Evolutionary conservation across 2,888 invertebrate species (phyloP).

Genomic region (Heliconius erato): DNA sequence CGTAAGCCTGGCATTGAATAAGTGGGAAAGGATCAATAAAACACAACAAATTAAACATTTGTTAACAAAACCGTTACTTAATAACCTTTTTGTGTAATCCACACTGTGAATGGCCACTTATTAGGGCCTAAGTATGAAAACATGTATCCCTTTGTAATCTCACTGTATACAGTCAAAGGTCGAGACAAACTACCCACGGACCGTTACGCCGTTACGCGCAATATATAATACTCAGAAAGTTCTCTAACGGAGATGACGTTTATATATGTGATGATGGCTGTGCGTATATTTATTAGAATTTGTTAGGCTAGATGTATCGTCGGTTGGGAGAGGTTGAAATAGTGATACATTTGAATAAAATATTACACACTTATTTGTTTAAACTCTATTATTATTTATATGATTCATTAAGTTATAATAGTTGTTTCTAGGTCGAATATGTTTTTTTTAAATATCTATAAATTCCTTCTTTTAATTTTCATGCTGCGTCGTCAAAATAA

Average conservation of each 20-base stretch:
- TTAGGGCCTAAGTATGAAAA: slow-evolving; percentile 2
- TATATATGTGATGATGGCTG: slow-evolving; percentile 15
- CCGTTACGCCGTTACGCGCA: slow-evolving; percentile 47
- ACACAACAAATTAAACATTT: background rate
- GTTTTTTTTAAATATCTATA: too few species aligned
- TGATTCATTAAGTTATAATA: background rate
- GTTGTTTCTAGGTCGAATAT: background rate
- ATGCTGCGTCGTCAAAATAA: background rate
- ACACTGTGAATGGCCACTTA: background rate
- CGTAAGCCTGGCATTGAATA: background rate
- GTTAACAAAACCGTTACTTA: background rate
- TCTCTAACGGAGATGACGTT: slow-evolving; percentile 44
- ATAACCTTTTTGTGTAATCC: background rate
- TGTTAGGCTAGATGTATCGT: background rate
- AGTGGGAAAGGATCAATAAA: background rate
- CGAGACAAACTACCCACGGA: slow-evolving; percentile 49
- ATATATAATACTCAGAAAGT: slow-evolving; percentile 29
- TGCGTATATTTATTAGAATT: slow-evolving; percentile 12
- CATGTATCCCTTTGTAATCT: slow-evolving; percentile 20
- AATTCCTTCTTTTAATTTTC: too few species aligned
- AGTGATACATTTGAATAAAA: slow-evolving; percentile 5
- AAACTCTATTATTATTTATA: background rate
- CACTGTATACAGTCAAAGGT: slow-evolving; percentile 52
- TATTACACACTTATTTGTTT: background rate
- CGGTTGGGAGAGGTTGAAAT: background rate